Conservation (phyloP, 1,140 invertebrate species). For the Liolophura sinensis region DNA sequence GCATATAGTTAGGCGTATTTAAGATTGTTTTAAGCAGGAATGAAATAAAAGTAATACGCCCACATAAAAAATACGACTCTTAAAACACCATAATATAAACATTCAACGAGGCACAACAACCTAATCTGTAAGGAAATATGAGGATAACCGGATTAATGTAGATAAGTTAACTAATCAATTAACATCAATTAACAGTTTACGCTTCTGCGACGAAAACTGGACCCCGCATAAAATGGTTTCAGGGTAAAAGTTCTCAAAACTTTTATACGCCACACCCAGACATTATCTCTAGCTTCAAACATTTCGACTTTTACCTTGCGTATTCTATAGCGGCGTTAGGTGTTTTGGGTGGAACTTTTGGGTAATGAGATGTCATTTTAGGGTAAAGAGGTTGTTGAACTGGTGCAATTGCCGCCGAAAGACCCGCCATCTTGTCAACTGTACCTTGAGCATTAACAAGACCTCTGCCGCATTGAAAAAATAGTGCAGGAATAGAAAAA, state of each 20-base stretch:
- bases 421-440: background rate
- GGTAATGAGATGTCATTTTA: constrained; percentile 18
- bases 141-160: background rate
- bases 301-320: constrained; percentile 15
- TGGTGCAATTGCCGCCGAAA: constrained; percentile 20
- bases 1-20: too few relatives aligned
- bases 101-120: too few relatives aligned
- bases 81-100: too few relatives aligned
- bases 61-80: too few relatives aligned
- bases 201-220: background rate
- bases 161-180: too few relatives aligned
- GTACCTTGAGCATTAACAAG: too few relatives aligned
- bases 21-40: too few relatives aligned
- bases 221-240: background rate
- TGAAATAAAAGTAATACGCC: too few relatives aligned
- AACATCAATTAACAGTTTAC: background rate
- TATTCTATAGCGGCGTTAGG: constrained; percentile 25
- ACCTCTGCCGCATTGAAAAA: too few relatives aligned
- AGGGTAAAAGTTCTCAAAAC: background rate
- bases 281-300: background rate
- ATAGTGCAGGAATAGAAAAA: too few relatives aligned
- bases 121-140: background rate
- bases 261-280: too few relatives aligned
- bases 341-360: constrained; percentile 30
- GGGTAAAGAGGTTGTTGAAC: background rate